Base-by-base conservation (phyloP, 2,888 invertebrate species). In the Andrena dorsata region DNA sequence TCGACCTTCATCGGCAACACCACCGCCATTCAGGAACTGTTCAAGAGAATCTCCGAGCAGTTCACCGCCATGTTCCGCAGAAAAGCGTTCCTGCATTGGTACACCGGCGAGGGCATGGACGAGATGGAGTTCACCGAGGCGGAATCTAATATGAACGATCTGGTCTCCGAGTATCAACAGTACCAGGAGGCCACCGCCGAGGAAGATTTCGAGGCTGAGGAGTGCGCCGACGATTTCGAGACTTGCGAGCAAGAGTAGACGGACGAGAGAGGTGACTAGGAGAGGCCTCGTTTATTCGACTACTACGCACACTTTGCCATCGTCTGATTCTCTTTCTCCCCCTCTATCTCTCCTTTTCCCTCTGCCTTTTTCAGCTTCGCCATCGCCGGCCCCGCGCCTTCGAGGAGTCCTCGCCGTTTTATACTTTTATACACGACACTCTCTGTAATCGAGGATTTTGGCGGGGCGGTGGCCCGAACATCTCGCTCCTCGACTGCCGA, bases 61-160 rank as follows among this genome's bases (percentile, higher is more conserved):
- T 98, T 98, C 94, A 97, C 97, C 60, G 98, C 98, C 92, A 98
- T 99, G 98, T 99, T 99, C 96, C 96, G 98, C 89, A 97, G 99
- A 91, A 98, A 98, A 94, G 98, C 98, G 93, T 98, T 98, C 97
- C 96, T 98, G 94, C 98, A 98, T 95, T 98, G 98, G 98, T 99
- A 98, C 95, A 98, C 98, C 23, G 98, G 98, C 72, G 98, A 99
- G 94, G 98, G 98, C 77, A 98, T 99, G 98, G 98, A 98, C 94
- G 98, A 98, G 95, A 98, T 98, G 98, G 98, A 99, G 94, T 99
- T 98, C 95, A 98, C 98, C 77, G 98, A 99, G 93, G 99, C 99
- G 0, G 98, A 99, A 94, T 98, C 98, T 91, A 99, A 99, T 95
- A 98, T 99, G 96, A 98, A 98, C 93, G 98, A 98, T 93, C 94